Conservation (phyloP, 2,113 vertebrate species). For the Phoenicopterus ruber region DNA sequence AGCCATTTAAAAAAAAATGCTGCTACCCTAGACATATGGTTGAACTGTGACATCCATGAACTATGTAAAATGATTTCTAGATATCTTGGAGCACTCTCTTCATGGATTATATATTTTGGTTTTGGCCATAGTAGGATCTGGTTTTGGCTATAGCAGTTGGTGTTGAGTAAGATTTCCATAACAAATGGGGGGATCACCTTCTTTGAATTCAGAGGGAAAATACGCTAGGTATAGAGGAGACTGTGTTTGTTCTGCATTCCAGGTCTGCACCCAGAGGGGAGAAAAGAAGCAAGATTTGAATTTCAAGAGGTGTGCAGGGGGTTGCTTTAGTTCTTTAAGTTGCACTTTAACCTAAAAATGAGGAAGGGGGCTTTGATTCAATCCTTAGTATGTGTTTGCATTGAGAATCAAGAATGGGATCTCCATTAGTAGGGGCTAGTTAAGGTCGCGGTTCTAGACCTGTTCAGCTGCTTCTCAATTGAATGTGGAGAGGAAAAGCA, state of each 20-base stretch:
- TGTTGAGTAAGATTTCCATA: not conserved
- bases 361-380: not conserved
- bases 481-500: not conserved
- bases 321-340: not conserved
- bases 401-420: not conserved
- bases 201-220: not conserved
- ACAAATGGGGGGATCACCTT: not conserved
- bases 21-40: rapidly evolving
- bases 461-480: not conserved
- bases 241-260: not conserved
- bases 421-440: not conserved
- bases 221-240: not conserved
- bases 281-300: not conserved
- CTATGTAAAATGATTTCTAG: not conserved
- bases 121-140: not conserved
- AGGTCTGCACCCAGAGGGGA: not conserved
- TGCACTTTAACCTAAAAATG: not conserved
- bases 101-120: not conserved
- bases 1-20: not conserved
- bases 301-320: not conserved
- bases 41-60: not conserved
- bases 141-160: not conserved
- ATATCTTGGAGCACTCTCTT: not conserved
- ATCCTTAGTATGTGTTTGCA: not conserved
- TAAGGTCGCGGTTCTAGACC: not conserved